Evolutionary conservation across 2,888 invertebrate species (phyloP).

Genomic region (Siphlonurus alternatus): DNA sequence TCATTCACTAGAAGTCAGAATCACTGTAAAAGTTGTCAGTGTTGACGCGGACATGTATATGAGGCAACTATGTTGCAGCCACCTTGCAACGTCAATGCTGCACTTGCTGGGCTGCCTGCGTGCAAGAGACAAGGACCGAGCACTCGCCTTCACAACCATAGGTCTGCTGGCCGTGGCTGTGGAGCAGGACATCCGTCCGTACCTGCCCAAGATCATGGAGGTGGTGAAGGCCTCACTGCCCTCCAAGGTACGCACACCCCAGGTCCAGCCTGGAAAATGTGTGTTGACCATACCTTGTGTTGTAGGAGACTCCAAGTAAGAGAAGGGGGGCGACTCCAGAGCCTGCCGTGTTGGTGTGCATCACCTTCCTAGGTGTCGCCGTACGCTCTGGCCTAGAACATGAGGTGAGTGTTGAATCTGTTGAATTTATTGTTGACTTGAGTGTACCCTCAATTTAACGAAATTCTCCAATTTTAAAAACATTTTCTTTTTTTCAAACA

Average conservation of each 20-base stretch:
- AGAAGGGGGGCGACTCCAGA: conserved; percentile 38
- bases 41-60: too few species aligned
- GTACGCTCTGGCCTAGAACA: conserved; percentile 57
- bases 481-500: too few species aligned
- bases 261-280: too few species aligned
- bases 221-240: conserved; percentile 61
- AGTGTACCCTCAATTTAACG: too few species aligned
- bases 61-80: too few species aligned
- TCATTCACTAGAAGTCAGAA: too few species aligned
- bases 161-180: conserved; percentile 84
- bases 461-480: too few species aligned
- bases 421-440: too few species aligned
- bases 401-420: too few species aligned
- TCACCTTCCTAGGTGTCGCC: conserved; percentile 78
- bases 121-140: conserved; percentile 69
- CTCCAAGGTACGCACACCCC: conserved; percentile 27
- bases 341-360: conserved; percentile 82
- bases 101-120: conserved; percentile 61
- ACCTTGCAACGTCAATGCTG: conserved; percentile 54
- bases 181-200: conserved; percentile 58
- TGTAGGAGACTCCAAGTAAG: conserved; percentile 58
- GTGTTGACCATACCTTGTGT: not conserved
- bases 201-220: conserved; percentile 73
- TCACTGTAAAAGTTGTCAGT: too few species aligned
- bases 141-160: conserved; percentile 75